These are phyloP conservation scores for Cephalotes varians DNA, from an alignment of 2,888 invertebrate genomes.

Conservation along the genomic window DNA sequence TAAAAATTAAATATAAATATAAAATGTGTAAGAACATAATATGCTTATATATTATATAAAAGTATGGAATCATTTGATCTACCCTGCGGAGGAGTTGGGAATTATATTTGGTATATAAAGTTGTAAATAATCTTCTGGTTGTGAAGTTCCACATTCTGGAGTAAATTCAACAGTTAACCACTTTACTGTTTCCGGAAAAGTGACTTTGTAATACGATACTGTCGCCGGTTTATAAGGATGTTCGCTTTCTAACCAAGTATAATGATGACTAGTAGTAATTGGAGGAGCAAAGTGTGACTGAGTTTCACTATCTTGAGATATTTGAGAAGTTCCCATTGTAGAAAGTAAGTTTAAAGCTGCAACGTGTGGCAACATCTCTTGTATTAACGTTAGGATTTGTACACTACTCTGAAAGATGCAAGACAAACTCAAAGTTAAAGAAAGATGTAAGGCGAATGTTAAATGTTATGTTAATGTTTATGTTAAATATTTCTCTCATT, in stretches of 20 bases:
- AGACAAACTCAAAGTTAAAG: no score
- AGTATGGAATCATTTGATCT: conserved; percentile 42
- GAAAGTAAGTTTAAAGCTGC: conserved; percentile 92
- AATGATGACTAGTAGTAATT: conserved; percentile 93
- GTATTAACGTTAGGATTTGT: conserved; percentile 94
- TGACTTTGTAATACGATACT: conserved; percentile 94
- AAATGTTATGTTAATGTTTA: no score
- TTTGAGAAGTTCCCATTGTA: conserved; percentile 84
- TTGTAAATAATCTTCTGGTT: conserved; percentile 95
- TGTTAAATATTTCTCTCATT: neutral
- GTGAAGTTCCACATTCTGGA: conserved; percentile 95
- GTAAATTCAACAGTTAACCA: conserved; percentile 98
- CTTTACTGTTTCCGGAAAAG: conserved; percentile 95
- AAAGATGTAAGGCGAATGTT: no score
- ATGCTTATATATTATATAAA: neutral
- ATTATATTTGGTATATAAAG: conserved; percentile 88
- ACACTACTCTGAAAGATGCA: conserved; percentile 90
- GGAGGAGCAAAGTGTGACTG: conserved; percentile 78
- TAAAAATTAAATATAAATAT: conserved; percentile 16
- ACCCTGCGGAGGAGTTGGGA: conserved; percentile 71
- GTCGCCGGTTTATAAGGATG: conserved; percentile 98
- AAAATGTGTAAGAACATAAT: neutral
- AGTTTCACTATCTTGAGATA: conserved; percentile 84
- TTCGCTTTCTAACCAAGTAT: conserved; percentile 97
- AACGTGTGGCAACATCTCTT: conserved; percentile 95